Evolutionary conservation across 1,140 invertebrate genomes (phyloP), one percentile per base, ranked within the genome.

Genomic region (Temnothorax nylanderi): DNA sequence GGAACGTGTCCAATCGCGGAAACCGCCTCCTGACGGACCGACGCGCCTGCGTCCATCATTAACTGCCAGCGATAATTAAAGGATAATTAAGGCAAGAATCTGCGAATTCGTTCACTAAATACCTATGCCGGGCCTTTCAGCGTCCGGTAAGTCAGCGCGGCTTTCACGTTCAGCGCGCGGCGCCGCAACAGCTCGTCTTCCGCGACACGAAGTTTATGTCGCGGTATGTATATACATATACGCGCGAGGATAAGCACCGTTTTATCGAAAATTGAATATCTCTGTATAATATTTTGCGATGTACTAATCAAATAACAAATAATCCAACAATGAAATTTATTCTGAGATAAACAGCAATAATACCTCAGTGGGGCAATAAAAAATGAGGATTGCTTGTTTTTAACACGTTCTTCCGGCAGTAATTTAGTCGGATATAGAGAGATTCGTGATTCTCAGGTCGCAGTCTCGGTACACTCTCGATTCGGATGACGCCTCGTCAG

Each of bases 401-500:
- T 26, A 58, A 41, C 5, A 32, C 8, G n/a, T 10, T 47, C 11
- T 76, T 41, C 8, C 18, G 5, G 3, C 34, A 16, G 5, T n/a
- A 76, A 78, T 49, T 32, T 1, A 37, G 16, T 58, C 18, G 6
- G 2, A 6, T 10, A 51, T 3, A 47, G 41, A 47, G 4, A 26
- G 47, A 41, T 7, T 18, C 4, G 26, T 10, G 41, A n/a, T 34
- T 26, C 6, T 41, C 58, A 90, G 89, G 49, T 90, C 84, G 49
- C 84, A 82, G 49, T 93, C 89, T 7, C 90, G 91, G n/a, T 95
- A 95, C 78, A 77, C 92, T 13, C 86, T 93, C 54, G 95, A 95
- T 58, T 95, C 95, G 64, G 95, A 95, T 77, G 94, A 95, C 81
- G 93, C 94, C 0, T 94, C 94, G 71, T 95, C 94, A 60, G 88